Conservation (phyloP, 2,888 invertebrate genomes). For the Eilema caniola region DNA sequence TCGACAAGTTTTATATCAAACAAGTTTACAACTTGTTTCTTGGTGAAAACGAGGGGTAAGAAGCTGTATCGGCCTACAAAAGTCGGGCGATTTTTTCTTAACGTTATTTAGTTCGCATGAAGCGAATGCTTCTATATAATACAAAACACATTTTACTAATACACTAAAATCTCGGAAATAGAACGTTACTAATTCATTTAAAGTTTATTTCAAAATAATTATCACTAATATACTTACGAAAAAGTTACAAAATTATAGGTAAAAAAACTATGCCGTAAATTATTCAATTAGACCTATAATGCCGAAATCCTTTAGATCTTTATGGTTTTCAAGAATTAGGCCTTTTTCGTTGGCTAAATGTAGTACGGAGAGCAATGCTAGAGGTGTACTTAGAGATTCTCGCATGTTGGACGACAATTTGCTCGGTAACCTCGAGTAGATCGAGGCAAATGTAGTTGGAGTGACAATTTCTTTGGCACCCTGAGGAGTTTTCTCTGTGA, state of each 20-base stretch:
- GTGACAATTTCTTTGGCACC: slow-evolving; percentile 74
- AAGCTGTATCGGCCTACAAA: background rate
- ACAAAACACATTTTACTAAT: background rate
- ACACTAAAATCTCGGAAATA: background rate
- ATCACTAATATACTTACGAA: slow-evolving; percentile 9
- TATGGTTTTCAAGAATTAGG: slow-evolving; percentile 83
- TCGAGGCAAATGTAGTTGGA: slow-evolving; percentile 81
- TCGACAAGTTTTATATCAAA: too few species aligned
- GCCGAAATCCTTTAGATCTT: slow-evolving; percentile 84
- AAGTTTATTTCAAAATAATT: background rate
- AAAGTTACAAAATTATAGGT: slow-evolving; percentile 17
- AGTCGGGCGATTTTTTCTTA: background rate
- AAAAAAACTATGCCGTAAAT: slow-evolving; percentile 21
- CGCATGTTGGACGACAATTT: slow-evolving; percentile 88
- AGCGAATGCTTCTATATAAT: background rate
- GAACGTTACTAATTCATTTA: background rate
- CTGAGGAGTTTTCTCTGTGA: slow-evolving; percentile 75
- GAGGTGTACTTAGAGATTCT: slow-evolving; percentile 91
- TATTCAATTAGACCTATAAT: slow-evolving; percentile 75
- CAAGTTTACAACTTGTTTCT: too few species aligned
- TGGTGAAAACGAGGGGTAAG: too few species aligned
- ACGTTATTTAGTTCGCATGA: background rate
- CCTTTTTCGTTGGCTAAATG: slow-evolving; percentile 95
- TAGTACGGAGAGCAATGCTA: slow-evolving; percentile 93
- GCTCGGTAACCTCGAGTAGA: slow-evolving; percentile 87